Evolutionary conservation across 2,113 vertebrate genomes (phyloP), one percentile per base, ranked within the genome.

Genomic region (Cyanoliseus patagonus): DNA sequence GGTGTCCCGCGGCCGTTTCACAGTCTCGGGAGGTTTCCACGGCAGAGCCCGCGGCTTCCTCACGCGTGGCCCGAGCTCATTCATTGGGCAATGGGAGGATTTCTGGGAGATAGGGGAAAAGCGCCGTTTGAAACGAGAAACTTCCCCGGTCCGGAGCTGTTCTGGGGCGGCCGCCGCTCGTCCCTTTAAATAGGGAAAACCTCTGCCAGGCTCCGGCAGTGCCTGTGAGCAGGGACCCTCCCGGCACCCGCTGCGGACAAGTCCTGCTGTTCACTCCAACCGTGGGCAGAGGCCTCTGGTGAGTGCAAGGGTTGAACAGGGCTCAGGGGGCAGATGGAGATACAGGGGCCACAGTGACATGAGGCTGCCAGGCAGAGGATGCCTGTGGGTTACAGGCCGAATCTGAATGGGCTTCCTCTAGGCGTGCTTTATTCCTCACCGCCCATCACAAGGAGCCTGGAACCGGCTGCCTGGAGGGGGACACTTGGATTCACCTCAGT

Each of bases 181-280:
- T 30, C 10, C 86, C 86, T 81, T 92, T 95, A 96, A 91, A 95
- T 84, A 72, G 42, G 15, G 49, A 30, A 24, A 2, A 30, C 5
- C 47, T 6, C 37, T 23, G 2, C 13, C 20, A 1, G 47, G 75
- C 13, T 51, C 92, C 13, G 79, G 5, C 46, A 5, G 67, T 0
- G 41, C 28, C 61, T 0, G 57, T 1, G 30, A 66, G 80, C 79
- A 0, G 5, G 37, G 51, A 9, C 53, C 22, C 8, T 16, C 14
- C 24, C 1, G 31, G 24, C 30, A 10, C 42, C 17, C 1, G 0
- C 42, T 17, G 33, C 37, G 0, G 27, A 5, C 39, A 3, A 3
- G 13, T 37, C 4, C 82, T 31, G 86, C 18, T 15, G 27, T 3
- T 64, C 8, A 11, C 9, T 42, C n/a, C 25, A 27, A 33, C 8